Percentiles rank a stretch among this genome's conserved stretches.
These are phyloP conservation scores for Drosophila kuntzei DNA, from an alignment of 2,888 invertebrate species.

Conservation along the genomic window DNA sequence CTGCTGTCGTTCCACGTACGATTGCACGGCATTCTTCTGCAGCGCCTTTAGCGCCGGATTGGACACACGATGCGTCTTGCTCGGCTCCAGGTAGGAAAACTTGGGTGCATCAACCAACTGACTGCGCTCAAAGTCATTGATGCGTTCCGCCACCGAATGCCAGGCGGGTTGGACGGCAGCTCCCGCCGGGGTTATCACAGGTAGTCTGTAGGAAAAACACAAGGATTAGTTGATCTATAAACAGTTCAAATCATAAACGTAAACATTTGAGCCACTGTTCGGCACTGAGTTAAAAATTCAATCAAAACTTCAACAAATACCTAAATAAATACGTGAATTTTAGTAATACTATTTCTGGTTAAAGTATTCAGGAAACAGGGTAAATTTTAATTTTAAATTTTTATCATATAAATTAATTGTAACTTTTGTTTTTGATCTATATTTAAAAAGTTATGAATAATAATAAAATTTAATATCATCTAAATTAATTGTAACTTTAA, in stretches of 20 bases:
- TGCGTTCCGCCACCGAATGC: conserved; percentile 89
- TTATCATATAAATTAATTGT: too few relatives aligned
- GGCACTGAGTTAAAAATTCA: too few relatives aligned
- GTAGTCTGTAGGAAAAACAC: conserved; percentile 46
- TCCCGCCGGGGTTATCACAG: conserved; percentile 81
- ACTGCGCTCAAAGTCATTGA: conserved; percentile 88
- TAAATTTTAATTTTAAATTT: too few relatives aligned
- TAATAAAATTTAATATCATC: too few relatives aligned
- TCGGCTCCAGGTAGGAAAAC: conserved; percentile 90
- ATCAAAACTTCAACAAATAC: too few relatives aligned
- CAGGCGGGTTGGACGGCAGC: conserved; percentile 82
- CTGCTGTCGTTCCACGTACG: conserved; percentile 92
- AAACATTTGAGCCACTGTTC: too few relatives aligned
- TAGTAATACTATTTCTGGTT: not conserved
- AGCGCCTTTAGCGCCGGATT: conserved; percentile 92
- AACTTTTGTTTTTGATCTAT: too few relatives aligned
- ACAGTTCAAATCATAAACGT: too few relatives aligned
- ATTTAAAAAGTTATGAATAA: too few relatives aligned
- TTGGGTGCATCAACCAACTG: conserved; percentile 83
- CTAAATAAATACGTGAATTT: too few relatives aligned
- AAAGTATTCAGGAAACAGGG: not conserved
- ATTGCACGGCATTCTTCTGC: conserved; percentile 92
- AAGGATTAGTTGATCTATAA: not conserved
- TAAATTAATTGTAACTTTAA: too few relatives aligned
- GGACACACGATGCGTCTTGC: conserved; percentile 90